Conservation (phyloP, 2,797 vertebrate genomes). For the Poecilia velifera region DNA sequence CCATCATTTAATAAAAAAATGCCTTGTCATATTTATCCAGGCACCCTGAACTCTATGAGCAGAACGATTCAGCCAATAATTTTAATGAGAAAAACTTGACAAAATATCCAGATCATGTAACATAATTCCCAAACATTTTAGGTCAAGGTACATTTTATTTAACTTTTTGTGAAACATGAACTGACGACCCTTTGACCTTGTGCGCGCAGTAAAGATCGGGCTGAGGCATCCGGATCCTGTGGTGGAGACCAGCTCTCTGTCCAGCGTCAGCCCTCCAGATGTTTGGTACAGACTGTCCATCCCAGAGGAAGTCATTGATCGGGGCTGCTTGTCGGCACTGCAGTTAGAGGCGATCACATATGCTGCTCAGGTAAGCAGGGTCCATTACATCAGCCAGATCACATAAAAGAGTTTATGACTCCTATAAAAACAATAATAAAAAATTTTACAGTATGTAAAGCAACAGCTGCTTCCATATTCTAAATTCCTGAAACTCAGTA, state of each 20-base stretch:
- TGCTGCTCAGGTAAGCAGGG: constrained; percentile 88
- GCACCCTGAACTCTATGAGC: not conserved
- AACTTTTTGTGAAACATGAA: not conserved
- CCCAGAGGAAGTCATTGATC: constrained; percentile 93
- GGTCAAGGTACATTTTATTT: not conserved
- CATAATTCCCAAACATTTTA: not conserved
- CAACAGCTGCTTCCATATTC: not conserved
- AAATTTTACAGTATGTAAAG: not conserved
- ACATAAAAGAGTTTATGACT: not conserved
- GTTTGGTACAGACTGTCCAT: constrained; percentile 97
- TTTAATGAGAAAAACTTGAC: not conserved
- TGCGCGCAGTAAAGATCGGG: constrained; percentile 88
- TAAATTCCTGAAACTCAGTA: not conserved
- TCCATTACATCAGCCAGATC: not conserved
- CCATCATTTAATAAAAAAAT: not conserved
- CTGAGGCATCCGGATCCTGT: constrained; percentile 95
- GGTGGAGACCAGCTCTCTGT: constrained; percentile 97
- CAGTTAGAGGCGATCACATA: constrained; percentile 98
- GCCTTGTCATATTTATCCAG: not conserved
- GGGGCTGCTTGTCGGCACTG: constrained; percentile 93
- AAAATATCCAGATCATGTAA: not conserved
- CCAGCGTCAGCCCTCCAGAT: constrained; percentile 95
- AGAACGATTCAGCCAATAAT: not conserved
- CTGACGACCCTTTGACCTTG: constrained; percentile 15
- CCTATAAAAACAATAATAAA: not conserved